A percentile compares a stretch with the other conserved stretches of the same genome.
phyloP scores from a whole-genome alignment of 2,888 invertebrate species.

The Sipunculus nudus region DNA sequence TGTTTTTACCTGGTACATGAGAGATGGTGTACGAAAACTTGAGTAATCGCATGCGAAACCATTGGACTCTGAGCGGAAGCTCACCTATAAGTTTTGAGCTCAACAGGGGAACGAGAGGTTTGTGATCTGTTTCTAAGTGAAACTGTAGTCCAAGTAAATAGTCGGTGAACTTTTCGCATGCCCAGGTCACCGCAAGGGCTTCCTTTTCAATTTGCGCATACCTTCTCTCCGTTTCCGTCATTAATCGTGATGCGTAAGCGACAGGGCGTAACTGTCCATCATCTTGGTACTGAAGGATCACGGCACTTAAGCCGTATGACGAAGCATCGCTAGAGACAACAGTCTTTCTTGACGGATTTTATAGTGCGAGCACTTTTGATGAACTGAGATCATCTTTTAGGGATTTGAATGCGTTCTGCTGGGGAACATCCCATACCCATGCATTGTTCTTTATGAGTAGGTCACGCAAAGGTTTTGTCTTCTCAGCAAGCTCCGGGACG shows the following conservation, averaged over 20 bases:
- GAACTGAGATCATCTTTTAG: slow-evolving; percentile 2
- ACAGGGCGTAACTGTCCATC: slow-evolving; percentile 46
- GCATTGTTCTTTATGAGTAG: not conserved
- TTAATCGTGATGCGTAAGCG: slow-evolving; percentile 54
- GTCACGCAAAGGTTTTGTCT: slow-evolving; percentile 1
- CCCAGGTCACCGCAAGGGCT: slow-evolving; percentile 48
- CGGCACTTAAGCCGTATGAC: too few relatives aligned
- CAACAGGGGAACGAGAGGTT: slow-evolving; percentile 57
- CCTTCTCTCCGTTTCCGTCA: slow-evolving; percentile 50
- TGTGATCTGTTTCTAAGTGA: slow-evolving; percentile 61
- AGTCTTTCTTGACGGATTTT: too few relatives aligned
- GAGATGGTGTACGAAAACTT: slow-evolving; percentile 46
- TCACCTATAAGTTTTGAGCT: slow-evolving; percentile 56
- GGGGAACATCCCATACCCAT: not conserved
- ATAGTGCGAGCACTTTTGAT: too few relatives aligned
- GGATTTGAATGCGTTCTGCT: not conserved
- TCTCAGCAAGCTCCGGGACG: not conserved
- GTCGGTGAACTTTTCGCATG: slow-evolving; percentile 51
- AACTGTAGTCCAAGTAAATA: slow-evolving; percentile 52
- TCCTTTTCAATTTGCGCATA: slow-evolving; percentile 65
- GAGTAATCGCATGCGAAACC: slow-evolving; percentile 53
- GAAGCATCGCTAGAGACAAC: too few relatives aligned
- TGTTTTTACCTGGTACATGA: slow-evolving; percentile 52
- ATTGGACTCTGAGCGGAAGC: slow-evolving; percentile 58
- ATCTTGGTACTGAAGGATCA: slow-evolving; percentile 47